Conservation (phyloP, 2,113 vertebrate genomes). For the Willisornis vidua region DNA sequence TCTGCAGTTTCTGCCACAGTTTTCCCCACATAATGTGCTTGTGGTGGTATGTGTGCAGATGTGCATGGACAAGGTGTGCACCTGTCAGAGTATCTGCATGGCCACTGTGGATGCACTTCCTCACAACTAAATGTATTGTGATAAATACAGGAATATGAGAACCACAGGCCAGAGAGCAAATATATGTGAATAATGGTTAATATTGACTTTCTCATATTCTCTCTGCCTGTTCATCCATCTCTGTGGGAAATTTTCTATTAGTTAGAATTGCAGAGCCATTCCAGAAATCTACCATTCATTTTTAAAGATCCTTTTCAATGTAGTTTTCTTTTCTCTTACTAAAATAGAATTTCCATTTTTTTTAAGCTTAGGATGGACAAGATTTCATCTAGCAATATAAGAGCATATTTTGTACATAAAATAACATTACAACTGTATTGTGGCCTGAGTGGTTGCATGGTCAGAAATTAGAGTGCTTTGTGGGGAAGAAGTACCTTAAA, state of each 20-base stretch:
- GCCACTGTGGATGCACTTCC: not conserved
- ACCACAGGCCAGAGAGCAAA: not conserved
- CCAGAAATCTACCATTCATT: not conserved
- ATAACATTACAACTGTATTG: not conserved
- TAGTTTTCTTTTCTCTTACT: not conserved
- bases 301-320: not conserved
- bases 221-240: slow-evolving; percentile 22
- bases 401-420: not conserved
- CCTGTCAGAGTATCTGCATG: not conserved
- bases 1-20: not conserved
- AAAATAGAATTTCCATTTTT: not conserved
- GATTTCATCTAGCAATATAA: not conserved
- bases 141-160: not conserved
- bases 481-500: not conserved
- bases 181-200: not conserved
- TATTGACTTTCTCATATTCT: slow-evolving; percentile 40
- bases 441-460: not conserved
- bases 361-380: not conserved
- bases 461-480: not conserved
- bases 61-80: not conserved
- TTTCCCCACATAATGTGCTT: fast-evolving
- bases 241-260: not conserved
- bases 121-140: not conserved
- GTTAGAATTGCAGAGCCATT: not conserved
- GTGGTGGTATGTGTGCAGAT: fast-evolving